Conservation (phyloP, 53 echinoderm and acorn worm species). For the Zoroaster sp. region DNA sequence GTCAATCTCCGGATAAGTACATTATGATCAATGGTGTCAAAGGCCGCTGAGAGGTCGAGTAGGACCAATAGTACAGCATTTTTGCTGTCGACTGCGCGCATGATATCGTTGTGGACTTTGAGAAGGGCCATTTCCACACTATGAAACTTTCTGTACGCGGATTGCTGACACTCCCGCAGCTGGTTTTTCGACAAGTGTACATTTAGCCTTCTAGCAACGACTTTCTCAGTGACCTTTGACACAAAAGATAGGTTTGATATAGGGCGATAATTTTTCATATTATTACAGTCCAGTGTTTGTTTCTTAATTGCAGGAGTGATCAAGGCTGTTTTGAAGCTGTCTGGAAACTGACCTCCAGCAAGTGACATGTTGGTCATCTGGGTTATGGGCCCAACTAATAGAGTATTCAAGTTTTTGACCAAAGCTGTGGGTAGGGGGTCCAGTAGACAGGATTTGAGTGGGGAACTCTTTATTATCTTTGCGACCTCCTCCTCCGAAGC, state of each 20-base stretch:
- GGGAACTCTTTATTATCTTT: constrained; percentile 9
- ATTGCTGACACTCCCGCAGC: neutral
- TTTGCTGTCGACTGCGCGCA: constrained; percentile 4
- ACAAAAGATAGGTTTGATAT: constrained; percentile 34
- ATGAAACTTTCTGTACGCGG: constrained; percentile 31
- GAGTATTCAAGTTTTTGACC: neutral
- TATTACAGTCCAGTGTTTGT: neutral
- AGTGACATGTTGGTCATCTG: neutral
- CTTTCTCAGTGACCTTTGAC: constrained; percentile 25
- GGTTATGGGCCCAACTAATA: neutral
- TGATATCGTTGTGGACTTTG: constrained; percentile 33
- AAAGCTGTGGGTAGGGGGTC: constrained; percentile 36
- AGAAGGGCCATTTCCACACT: constrained; percentile 34
- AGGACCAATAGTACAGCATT: constrained; percentile 12
- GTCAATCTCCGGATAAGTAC: neutral
- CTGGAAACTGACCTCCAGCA: neutral
- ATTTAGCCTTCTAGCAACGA: neutral
- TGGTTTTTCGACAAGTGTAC: neutral
- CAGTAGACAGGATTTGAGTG: constrained; percentile 12
- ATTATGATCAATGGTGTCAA: constrained; percentile 45
- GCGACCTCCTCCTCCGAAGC: neutral
- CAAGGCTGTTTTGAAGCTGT: constrained; percentile 19
- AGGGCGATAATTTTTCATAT: constrained; percentile 21
- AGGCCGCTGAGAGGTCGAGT: constrained; percentile 36
- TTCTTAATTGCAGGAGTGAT: constrained; percentile 52